These are phyloP conservation scores for Lerista edwardsae DNA, from an alignment of 2,797 vertebrate genomes.

Conservation along the genomic window DNA sequence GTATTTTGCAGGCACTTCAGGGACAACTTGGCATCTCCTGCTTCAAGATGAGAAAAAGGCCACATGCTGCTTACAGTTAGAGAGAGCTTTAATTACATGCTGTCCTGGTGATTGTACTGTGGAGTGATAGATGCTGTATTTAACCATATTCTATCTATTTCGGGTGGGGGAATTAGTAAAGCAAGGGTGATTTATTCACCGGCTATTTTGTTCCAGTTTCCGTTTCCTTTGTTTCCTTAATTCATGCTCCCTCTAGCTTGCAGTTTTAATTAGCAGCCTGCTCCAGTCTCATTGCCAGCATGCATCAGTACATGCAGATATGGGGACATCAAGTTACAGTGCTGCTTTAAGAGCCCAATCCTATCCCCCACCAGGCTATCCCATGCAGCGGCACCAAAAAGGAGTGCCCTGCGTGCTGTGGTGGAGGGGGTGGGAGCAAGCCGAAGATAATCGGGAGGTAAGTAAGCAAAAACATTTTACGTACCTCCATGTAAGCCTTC, in stretches of 20 bases:
- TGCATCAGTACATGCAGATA: conserved; percentile 67
- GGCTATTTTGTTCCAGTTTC: conserved; percentile 64
- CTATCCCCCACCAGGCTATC: no score
- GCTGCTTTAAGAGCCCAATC: neutral
- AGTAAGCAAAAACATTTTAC: no score
- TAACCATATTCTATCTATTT: conserved; percentile 75
- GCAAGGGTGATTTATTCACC: conserved; percentile 75
- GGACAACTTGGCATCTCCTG: conserved; percentile 38
- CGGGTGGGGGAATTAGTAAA: conserved; percentile 75
- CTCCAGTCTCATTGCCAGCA: conserved; percentile 68
- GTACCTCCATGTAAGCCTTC: no score
- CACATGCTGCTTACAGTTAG: conserved; percentile 50
- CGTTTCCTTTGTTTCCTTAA: conserved; percentile 66
- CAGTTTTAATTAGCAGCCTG: conserved; percentile 81
- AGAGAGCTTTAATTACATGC: conserved; percentile 73
- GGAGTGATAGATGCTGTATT: conserved; percentile 73
- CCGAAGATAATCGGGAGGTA: no score
- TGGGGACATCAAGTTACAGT: conserved; percentile 52
- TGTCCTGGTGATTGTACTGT: conserved; percentile 72
- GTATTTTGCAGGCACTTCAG: conserved; percentile 41
- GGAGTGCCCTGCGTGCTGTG: no score
- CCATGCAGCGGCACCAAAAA: no score
- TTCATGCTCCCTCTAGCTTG: conserved; percentile 75
- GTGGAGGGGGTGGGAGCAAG: no score
- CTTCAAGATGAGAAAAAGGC: conserved; percentile 67